Evolutionary conservation across 2,888 invertebrate genomes (phyloP), one percentile per base, ranked within the genome.

Genomic region (Muschampia plurimacula): DNA sequence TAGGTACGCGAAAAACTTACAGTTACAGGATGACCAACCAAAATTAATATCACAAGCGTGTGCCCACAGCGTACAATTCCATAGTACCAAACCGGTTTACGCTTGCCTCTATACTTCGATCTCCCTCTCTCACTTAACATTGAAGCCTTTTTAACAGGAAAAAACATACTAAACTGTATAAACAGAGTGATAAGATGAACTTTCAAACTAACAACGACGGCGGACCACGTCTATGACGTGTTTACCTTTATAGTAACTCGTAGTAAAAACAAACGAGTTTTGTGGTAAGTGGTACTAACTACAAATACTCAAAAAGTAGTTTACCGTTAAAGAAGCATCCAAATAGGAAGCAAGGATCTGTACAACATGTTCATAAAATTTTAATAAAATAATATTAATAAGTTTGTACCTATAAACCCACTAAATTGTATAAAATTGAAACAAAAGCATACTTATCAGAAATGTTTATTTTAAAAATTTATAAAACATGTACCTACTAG

Each of bases 201-300:
- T 70, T 70, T 64, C 28, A 64, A 55, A 46, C 67, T 28, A 41
- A 28, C 67, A 6, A 55, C 22, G 32, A 8, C 10, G 5, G 57
- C 28, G 3, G 60, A 60, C 60, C 62, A 63, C 15, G 66, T 60
- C 69, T 74, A 75, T 66, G 66, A 74, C 71, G 71, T 71, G 70
- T 70, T 65, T 65, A 70, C 68, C 68, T 71, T 76, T 83, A 85
- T 93, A 93, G 93, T 93, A 92, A 86, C 82, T 81, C 87, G 90
- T 93, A 93, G 93, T 93, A 93, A 92, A 83, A 81, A 78, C 76
- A 86, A 92, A 93, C 93, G 79, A 84, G 93, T 92, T 92, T 86
- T 77, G 80, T 84, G 83, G 80, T 88, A 87, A 87, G 84, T 87
- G 87, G 70, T 66, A 75, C 84, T 86, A 86, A 89, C 87, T 89